Evolutionary conservation across 2,113 vertebrate species (phyloP).

Genomic region (Gyps fulvus): DNA sequence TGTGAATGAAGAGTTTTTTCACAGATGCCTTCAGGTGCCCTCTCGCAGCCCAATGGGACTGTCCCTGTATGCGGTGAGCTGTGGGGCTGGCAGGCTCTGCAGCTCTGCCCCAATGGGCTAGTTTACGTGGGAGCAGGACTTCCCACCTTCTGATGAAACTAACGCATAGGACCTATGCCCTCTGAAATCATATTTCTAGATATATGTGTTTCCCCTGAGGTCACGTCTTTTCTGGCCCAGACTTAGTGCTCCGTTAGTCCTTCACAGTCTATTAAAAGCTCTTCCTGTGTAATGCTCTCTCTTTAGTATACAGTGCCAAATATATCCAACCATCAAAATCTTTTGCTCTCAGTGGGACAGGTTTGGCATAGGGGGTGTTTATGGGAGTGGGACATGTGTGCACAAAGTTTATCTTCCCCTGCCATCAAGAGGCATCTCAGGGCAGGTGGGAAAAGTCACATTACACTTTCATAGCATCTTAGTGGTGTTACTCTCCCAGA

Average conservation of each 20-base stretch:
- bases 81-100: neutral
- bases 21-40: accelerated
- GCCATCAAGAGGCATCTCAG: neutral
- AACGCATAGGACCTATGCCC: neutral
- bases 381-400: neutral
- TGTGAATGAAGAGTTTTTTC: neutral
- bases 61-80: neutral
- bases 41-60: accelerated
- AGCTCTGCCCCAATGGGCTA: neutral
- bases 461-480: neutral
- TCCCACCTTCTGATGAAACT: neutral
- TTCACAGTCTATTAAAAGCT: neutral
- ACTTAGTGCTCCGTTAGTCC: neutral
- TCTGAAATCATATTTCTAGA: neutral
- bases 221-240: neutral
- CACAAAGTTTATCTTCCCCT: neutral
- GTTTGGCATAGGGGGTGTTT: neutral
- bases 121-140: neutral
- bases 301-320: neutral
- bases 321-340: neutral
- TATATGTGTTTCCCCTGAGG: neutral
- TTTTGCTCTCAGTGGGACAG: neutral
- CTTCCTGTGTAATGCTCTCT: neutral
- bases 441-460: neutral
- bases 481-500: neutral